Evolutionary conservation across 2,888 invertebrate species (phyloP), one percentile per base, ranked within the genome.

Genomic region (Bombyx huttoni): DNA sequence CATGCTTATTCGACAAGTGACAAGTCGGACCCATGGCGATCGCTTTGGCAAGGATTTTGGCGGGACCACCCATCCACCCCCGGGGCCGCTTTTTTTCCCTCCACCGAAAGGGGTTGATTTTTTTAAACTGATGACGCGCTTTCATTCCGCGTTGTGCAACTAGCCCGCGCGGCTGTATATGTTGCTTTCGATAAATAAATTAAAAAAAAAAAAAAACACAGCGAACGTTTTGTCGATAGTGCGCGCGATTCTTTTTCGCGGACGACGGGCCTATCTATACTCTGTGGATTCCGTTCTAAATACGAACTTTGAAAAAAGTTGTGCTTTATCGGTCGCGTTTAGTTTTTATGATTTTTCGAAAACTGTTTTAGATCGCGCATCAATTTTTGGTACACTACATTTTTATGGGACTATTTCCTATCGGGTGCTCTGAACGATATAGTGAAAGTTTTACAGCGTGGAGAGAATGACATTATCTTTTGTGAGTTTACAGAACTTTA

Each of bases 91-190:
- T 81, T 86, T 87, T 87, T 88, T 84, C 78, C 81, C 75, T 78
- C 83, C 86, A 79, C 78, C 75, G 24, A 68, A 89, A 85, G 87
- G 89, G 87, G 88, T 89, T 89, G 89, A 89, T 89, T 89, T 89
- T 24, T 89, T 89, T 89, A 89, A 89, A 89, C 88, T 88, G 89
- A 89, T 89, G 89, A 89, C 89, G 89, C 88, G 89, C 88, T 87
- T 88, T 85, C 89, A 89, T 89, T 89, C 87, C 82, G 85, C 85
- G 83, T 81, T 78, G 82, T 86, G 89, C 89, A 87, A 87, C 82
- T 89, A 81, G 76, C 77, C 78, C 80, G 88, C 83, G 83, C 86
- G 85, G 87, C 79, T 86, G 87, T 87, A 82, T 81, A 83, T 81
- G 81, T 79, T 67, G 73, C 75, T 73, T 75, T 73, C 73, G 82